A percentile compares a stretch with the other conserved stretches of the same genome.
phyloP scores from a whole-genome alignment of 2,888 invertebrate genomes.

The Aradus depressus region DNA sequence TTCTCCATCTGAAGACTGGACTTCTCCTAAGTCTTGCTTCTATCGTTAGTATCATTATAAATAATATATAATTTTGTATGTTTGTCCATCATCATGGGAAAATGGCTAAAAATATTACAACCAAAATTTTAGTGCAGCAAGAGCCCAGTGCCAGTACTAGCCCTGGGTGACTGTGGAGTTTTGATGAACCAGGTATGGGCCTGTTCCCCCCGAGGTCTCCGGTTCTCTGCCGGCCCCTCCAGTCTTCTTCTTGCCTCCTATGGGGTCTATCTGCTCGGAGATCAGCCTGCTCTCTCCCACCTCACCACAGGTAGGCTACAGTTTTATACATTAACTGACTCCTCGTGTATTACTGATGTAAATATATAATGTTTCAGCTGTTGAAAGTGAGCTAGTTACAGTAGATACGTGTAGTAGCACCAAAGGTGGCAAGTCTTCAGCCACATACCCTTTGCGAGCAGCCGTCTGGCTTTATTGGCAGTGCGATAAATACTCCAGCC shows the following conservation, averaged over 20 bases:
- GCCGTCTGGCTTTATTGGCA: conserved; percentile 32
- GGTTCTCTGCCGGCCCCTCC: not conserved
- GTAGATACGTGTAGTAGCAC: not conserved
- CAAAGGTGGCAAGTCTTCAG: conserved; percentile 3
- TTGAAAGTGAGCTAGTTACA: conserved; percentile 31
- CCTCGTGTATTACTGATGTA: not conserved
- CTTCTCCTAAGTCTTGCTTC: conserved; percentile 39
- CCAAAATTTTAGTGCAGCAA: conserved; percentile 8
- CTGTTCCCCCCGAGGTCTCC: not conserved
- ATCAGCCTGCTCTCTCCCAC: not conserved
- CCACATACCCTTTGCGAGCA: conserved; percentile 28
- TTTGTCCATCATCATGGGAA: not conserved
- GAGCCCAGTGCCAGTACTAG: conserved; percentile 12
- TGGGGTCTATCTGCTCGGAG: conserved; percentile 8
- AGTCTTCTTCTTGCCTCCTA: conserved; percentile 9
- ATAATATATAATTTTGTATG: not conserved
- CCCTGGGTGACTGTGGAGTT: conserved; percentile 4
- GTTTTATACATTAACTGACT: not conserved
- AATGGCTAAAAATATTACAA: not conserved
- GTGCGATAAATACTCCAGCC: conserved; percentile 18
- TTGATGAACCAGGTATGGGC: conserved; percentile 7
- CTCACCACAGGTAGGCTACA: conserved; percentile 2
- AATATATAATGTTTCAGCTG: conserved; percentile 21
- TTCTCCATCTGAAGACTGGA: conserved; percentile 39
- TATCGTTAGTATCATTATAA: conserved; percentile 32